These are phyloP conservation scores for Percopsis transmontana DNA, from an alignment of 2,113 vertebrate genomes.

Conservation along the genomic window DNA sequence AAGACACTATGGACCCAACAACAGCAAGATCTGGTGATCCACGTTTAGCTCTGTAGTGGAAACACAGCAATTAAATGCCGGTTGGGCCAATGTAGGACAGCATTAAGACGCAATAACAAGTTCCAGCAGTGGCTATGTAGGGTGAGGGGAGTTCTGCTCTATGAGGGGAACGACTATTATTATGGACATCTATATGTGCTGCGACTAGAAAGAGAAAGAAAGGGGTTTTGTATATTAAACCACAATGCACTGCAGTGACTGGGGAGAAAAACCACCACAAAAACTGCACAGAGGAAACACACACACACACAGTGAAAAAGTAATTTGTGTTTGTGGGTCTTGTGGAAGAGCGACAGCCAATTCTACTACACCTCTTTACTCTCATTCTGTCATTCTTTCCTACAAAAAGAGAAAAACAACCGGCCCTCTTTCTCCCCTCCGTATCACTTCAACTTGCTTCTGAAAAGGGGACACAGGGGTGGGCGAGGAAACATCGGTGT, in stretches of 20 bases:
- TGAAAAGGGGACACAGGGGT: slow-evolving; percentile 45
- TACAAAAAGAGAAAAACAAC: slow-evolving; percentile 58
- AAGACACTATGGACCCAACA: background rate
- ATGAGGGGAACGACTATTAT: slow-evolving; percentile 43
- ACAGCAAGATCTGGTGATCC: background rate
- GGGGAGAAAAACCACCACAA: slow-evolving; percentile 36
- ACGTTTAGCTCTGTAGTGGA: slow-evolving; percentile 6
- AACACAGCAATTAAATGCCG: background rate
- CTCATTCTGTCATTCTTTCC: slow-evolving; percentile 68
- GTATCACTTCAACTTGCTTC: slow-evolving; percentile 40
- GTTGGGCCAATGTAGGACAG: slow-evolving; percentile 1
- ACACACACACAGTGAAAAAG: slow-evolving; percentile 43
- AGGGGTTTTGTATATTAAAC: slow-evolving; percentile 19
- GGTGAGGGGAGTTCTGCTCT: slow-evolving; percentile 29
- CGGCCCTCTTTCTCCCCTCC: slow-evolving; percentile 40
- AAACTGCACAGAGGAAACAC: slow-evolving; percentile 48
- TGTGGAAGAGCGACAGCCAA: slow-evolving; percentile 58
- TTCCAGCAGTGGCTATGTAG: slow-evolving; percentile 27
- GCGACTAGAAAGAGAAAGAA: background rate
- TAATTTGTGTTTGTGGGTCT: slow-evolving; percentile 46
- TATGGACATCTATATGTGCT: slow-evolving; percentile 17
- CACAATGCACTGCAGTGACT: slow-evolving; percentile 26
- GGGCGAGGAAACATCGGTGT: slow-evolving; percentile 52
- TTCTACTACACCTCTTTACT: slow-evolving; percentile 67
- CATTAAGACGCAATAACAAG: slow-evolving; percentile 12